Percentiles rank a stretch among this genome's conserved stretches.
Evolutionary conservation across 2,113 vertebrate genomes (phyloP).

Genomic region (Chrysemys picta): DNA sequence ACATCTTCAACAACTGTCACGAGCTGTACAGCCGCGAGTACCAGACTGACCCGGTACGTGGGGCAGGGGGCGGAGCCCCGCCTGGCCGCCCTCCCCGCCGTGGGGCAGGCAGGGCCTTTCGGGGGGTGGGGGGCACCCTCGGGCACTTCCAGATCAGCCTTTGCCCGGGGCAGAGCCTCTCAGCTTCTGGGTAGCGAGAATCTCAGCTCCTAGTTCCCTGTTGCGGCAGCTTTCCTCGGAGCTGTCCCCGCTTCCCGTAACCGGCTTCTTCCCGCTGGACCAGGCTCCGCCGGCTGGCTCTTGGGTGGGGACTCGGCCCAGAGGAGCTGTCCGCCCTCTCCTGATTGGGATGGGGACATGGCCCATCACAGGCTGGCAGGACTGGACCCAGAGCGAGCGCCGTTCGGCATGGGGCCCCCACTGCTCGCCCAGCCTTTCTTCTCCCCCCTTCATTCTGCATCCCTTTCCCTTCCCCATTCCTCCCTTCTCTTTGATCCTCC

Average conservation of each 20-base stretch:
- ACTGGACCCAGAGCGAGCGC: neutral
- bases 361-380: neutral
- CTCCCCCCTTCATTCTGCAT: neutral
- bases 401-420: neutral
- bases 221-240: neutral
- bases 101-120: neutral
- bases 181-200: neutral
- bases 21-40: slow-evolving; percentile 98
- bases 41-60: slow-evolving; percentile 92
- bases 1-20: slow-evolving; percentile 98
- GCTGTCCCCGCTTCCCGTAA: too few species aligned
- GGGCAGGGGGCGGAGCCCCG: neutral
- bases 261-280: neutral
- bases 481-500: neutral
- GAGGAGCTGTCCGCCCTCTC: neutral
- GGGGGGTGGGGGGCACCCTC: accelerated
- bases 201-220: neutral
- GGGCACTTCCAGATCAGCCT: neutral
- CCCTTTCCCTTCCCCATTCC: neutral
- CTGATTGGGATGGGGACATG: neutral
- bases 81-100: neutral
- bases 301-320: neutral
- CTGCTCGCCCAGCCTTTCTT: accelerated
- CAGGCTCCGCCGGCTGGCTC: neutral
- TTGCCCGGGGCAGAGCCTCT: neutral